phyloP scores from a whole-genome alignment of 1,140 invertebrate genomes.

The Aphelinus certus region DNA sequence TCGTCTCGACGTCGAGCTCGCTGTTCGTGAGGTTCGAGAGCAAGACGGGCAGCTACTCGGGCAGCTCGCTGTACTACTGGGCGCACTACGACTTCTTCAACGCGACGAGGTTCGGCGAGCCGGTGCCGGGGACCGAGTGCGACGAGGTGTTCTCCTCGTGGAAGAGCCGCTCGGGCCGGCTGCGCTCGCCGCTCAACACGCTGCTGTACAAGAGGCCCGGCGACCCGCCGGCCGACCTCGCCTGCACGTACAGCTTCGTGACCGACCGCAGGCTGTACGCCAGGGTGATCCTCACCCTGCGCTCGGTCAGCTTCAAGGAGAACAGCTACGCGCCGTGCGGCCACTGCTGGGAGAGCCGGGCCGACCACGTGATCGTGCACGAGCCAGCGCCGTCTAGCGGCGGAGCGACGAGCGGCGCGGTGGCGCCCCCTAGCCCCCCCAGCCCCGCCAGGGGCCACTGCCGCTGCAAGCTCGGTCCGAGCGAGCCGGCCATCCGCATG shows the following conservation, averaged over 20 bases:
- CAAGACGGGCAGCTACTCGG: constrained; percentile 89
- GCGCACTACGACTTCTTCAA: constrained; percentile 94
- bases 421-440: constrained; percentile 65
- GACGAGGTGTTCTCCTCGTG: constrained; percentile 87
- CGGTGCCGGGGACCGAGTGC: constrained; percentile 80
- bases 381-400: constrained; percentile 46
- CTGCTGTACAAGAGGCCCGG: constrained; percentile 82
- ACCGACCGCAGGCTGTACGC: constrained; percentile 83
- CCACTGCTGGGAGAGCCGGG: constrained; percentile 84
- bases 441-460: constrained; percentile 63
- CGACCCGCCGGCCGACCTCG: constrained; percentile 71
- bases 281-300: constrained; percentile 78
- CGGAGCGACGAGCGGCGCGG: constrained; percentile 70
- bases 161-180: constrained; percentile 74
- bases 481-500: constrained; percentile 69
- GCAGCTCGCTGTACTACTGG: constrained; percentile 89
- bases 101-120: constrained; percentile 83
- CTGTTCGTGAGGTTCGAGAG: constrained; percentile 89
- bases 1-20: constrained; percentile 85
- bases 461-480: constrained; percentile 68
- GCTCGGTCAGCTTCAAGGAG: constrained; percentile 76
- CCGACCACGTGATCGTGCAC: constrained; percentile 66
- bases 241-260: constrained; percentile 84
- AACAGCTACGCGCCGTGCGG: constrained; percentile 82
- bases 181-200: constrained; percentile 85